A percentile compares a stretch with the other conserved stretches of the same genome.
Evolutionary conservation across 2,797 vertebrate genomes (phyloP).

Genomic region (Synanceia verrucosa): DNA sequence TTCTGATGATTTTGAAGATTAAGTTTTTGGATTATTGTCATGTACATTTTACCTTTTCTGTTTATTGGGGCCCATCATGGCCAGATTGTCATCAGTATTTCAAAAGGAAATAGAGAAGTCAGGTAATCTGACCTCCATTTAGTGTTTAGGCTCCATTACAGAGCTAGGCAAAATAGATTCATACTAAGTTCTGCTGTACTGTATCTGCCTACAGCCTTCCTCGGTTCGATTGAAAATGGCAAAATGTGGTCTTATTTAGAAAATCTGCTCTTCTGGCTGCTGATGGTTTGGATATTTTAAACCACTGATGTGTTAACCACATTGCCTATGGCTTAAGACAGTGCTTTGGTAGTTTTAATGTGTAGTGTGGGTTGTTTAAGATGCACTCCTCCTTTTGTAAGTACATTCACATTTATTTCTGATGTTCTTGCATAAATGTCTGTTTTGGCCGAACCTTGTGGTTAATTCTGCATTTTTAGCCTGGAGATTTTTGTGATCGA

Average conservation of each 20-base stretch:
- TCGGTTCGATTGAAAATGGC: neutral
- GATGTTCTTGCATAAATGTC: neutral
- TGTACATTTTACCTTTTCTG: neutral
- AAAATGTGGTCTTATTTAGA: neutral
- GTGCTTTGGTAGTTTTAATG: neutral
- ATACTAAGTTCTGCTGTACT: neutral
- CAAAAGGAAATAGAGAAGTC: conserved; percentile 9
- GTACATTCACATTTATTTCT: neutral
- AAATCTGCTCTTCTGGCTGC: neutral
- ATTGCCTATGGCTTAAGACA: neutral
- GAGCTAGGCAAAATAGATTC: conserved; percentile 9
- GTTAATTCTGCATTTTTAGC: neutral
- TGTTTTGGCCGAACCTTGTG: neutral
- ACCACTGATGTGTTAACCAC: neutral
- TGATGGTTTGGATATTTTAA: neutral
- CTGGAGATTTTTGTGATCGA: neutral
- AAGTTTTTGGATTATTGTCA: neutral
- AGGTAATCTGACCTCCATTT: conserved; percentile 8
- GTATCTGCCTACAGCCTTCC: neutral
- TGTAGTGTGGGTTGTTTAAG: neutral
- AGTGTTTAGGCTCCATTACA: conserved; percentile 4
- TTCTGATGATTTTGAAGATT: neutral
- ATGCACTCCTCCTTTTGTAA: neutral
- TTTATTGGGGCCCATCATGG: neutral
- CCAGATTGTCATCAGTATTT: conserved; percentile 3